Conservation (phyloP, 1,140 invertebrate species). For the Drosophila nigrodunni region DNA sequence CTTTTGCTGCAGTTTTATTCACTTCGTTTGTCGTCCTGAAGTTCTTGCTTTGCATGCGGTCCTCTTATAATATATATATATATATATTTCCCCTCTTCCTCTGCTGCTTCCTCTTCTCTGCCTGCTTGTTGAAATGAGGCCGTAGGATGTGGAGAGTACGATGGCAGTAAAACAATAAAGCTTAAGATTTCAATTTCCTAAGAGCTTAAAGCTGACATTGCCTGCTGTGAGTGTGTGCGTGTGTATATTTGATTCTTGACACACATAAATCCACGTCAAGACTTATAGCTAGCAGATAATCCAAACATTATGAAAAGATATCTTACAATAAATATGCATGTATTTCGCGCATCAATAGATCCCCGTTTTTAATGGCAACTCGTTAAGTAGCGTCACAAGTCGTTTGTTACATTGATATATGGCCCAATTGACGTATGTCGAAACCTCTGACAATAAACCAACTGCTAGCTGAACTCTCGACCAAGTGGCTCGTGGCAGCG, state of each 20-base stretch:
- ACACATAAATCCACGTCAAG: slow-evolving; percentile 71
- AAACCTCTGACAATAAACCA: slow-evolving; percentile 20
- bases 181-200: slow-evolving; percentile 82
- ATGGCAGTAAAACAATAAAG: slow-evolving; percentile 77
- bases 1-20: slow-evolving; percentile 82
- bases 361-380: slow-evolving; percentile 62
- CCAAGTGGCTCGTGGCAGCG: not conserved
- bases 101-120: not conserved
- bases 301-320: slow-evolving; percentile 77
- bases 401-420: slow-evolving; percentile 61
- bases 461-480: slow-evolving; percentile 2
- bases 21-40: slow-evolving; percentile 51
- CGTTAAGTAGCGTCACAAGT: slow-evolving; percentile 59
- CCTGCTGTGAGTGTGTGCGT: slow-evolving; percentile 6
- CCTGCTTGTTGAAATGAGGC: not conserved
- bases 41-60: slow-evolving; percentile 70
- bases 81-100: not conserved
- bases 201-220: slow-evolving; percentile 72
- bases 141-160: not conserved
- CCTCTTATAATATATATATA: slow-evolving; percentile 1
- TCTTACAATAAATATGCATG: slow-evolving; percentile 69
- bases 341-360: slow-evolving; percentile 61
- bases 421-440: slow-evolving; percentile 7
- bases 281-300: slow-evolving; percentile 77
- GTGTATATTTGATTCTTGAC: slow-evolving; percentile 47